Evolutionary conservation across 2,113 vertebrate species (phyloP).

Genomic region (Sinocyclocheilus grahami): DNA sequence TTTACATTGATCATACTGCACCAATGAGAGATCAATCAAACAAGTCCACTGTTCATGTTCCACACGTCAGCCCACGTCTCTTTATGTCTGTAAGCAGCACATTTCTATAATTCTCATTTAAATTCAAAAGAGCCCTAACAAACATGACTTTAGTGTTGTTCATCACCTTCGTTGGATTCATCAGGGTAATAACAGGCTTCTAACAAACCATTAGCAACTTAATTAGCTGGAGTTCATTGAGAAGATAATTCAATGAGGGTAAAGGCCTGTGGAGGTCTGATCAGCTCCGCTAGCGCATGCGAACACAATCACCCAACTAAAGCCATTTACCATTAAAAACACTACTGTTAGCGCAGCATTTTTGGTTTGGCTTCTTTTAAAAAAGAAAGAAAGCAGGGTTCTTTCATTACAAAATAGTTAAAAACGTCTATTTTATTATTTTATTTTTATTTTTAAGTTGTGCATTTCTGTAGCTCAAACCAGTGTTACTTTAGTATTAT

Average conservation of each 20-base stretch:
- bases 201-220: slow-evolving; percentile 69
- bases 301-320: slow-evolving; percentile 9
- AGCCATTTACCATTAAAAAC: not conserved
- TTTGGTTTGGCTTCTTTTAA: not conserved
- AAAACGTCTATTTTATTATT: too few relatives aligned
- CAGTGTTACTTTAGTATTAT: too few relatives aligned
- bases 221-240: slow-evolving; percentile 63
- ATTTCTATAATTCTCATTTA: slow-evolving; percentile 27
- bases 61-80: not conserved
- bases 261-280: not conserved
- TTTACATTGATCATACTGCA: not conserved
- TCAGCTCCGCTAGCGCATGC: not conserved
- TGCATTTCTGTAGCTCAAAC: too few relatives aligned
- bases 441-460: too few relatives aligned
- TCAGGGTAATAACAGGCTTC: slow-evolving; percentile 67
- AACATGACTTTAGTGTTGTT: slow-evolving; percentile 61
- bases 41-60: not conserved
- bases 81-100: not conserved
- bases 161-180: slow-evolving; percentile 61
- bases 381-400: too few relatives aligned
- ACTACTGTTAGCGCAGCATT: not conserved
- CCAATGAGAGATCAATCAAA: not conserved
- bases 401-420: too few relatives aligned
- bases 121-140: slow-evolving; percentile 38
- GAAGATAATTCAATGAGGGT: slow-evolving; percentile 21